Evolutionary conservation across 2,888 invertebrate genomes (phyloP).

Genomic region (Nebria brevicollis): DNA sequence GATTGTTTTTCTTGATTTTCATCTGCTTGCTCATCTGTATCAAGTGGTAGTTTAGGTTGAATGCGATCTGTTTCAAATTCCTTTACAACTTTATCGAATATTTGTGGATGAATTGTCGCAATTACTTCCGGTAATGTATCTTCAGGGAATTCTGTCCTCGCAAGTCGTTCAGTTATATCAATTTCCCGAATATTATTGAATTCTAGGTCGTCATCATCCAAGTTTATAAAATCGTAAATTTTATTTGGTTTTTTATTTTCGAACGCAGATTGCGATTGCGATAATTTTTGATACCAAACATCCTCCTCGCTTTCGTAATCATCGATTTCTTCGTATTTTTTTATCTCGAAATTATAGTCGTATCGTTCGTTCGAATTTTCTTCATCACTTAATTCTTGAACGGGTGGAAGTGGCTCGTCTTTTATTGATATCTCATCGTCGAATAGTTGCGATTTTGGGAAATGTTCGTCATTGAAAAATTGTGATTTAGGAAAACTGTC

Average conservation of each 20-base stretch:
- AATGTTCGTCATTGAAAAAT: slow-evolving; percentile 63
- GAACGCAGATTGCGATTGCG: slow-evolving; percentile 14
- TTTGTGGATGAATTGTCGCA: no score
- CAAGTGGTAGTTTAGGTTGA: no score
- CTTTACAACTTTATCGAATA: no score
- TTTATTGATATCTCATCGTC: slow-evolving; percentile 60
- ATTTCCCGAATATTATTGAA: no score
- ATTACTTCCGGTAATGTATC: no score
- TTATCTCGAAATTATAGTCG: slow-evolving; percentile 59
- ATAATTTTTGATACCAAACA: slow-evolving; percentile 36
- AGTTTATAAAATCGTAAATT: no score
- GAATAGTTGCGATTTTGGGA: slow-evolving; percentile 67
- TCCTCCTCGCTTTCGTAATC: slow-evolving; percentile 36
- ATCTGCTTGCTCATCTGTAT: neutral
- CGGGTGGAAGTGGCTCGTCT: slow-evolving; percentile 50
- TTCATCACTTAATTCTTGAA: slow-evolving; percentile 49
- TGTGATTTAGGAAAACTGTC: slow-evolving; percentile 67
- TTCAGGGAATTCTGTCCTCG: no score
- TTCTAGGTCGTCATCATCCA: no score
- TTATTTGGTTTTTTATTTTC: no score
- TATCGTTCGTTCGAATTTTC: slow-evolving; percentile 44
- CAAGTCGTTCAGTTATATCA: no score
- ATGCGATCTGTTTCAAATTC: no score
- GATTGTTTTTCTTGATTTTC: neutral
- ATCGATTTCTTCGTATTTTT: slow-evolving; percentile 31